Evolutionary conservation across 2,888 invertebrate genomes (phyloP).

Genomic region (Drosophila macrospina): DNA sequence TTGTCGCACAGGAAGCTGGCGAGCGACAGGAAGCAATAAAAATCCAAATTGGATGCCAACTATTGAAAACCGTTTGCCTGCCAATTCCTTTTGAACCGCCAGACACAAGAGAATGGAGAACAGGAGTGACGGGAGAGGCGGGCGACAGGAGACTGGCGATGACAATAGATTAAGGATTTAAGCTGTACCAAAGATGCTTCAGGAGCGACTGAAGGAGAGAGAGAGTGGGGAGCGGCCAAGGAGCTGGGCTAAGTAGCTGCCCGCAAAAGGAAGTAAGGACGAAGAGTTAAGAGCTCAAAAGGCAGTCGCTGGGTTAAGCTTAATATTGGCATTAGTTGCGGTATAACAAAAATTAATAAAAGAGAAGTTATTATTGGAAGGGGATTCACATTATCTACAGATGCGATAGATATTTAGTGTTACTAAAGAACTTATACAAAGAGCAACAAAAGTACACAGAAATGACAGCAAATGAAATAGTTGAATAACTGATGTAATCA

Average conservation of each 20-base stretch:
- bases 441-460: too few species aligned
- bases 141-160: slow-evolving; percentile 6
- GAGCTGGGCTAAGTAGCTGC: slow-evolving; percentile 22
- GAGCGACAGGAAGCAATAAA: slow-evolving; percentile 72
- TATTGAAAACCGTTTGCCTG: slow-evolving; percentile 65
- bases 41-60: slow-evolving; percentile 64
- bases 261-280: neutral
- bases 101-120: slow-evolving; percentile 5
- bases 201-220: neutral
- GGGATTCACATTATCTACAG: too few species aligned
- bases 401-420: too few species aligned
- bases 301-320: neutral
- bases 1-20: slow-evolving; percentile 67
- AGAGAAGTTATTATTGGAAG: too few species aligned
- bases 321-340: neutral
- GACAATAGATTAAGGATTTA: slow-evolving; percentile 55
- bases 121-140: neutral
- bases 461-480: too few species aligned
- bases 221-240: neutral
- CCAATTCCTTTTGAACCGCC: slow-evolving; percentile 52
- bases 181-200: slow-evolving; percentile 13
- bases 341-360: neutral
- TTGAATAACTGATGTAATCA: too few species aligned
- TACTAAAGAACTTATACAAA: too few species aligned
- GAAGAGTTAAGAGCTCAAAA: slow-evolving; percentile 15